phyloP scores from a whole-genome alignment of 2,888 invertebrate genomes.

The Parascotia fuliginaria region DNA sequence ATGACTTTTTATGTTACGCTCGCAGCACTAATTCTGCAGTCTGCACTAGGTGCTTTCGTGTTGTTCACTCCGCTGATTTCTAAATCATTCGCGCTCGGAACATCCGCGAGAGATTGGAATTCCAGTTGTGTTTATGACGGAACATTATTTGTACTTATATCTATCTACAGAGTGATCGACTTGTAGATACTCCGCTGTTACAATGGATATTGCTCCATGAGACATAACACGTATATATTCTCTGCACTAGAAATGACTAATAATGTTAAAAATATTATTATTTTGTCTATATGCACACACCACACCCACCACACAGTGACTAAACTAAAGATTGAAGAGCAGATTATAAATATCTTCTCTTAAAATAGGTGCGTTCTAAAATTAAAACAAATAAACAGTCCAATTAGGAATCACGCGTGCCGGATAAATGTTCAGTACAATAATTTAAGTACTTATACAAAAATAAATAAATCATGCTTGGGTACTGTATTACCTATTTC shows the following conservation, averaged over 20 bases:
- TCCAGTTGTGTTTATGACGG: conserved; percentile 61
- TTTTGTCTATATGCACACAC: too few relatives aligned
- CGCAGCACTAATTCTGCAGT: conserved; percentile 52
- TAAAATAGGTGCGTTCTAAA: conserved; percentile 28
- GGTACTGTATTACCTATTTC: conserved; percentile 29
- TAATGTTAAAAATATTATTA: too few relatives aligned
- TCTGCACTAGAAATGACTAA: too few relatives aligned
- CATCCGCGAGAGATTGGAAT: conserved; percentile 74
- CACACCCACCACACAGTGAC: too few relatives aligned
- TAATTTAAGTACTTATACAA: too few relatives aligned
- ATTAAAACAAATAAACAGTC: conserved; percentile 25
- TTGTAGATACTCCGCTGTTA: conserved; percentile 23
- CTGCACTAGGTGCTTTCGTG: conserved; percentile 61
- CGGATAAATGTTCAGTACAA: neutral
- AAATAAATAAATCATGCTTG: conserved; percentile 5
- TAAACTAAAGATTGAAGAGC: conserved; percentile 28
- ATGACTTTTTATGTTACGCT: conserved; percentile 53
- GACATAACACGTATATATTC: conserved; percentile 5
- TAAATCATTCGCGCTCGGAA: conserved; percentile 60
- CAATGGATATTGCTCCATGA: conserved; percentile 14
- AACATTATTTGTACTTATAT: conserved; percentile 52
- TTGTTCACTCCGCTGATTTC: conserved; percentile 70
- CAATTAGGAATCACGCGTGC: conserved; percentile 19
- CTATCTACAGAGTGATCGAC: conserved; percentile 30
- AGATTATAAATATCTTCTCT: conserved; percentile 30